Base-by-base conservation (phyloP, 2,113 vertebrate genomes). In the Plotosus lineatus region DNA sequence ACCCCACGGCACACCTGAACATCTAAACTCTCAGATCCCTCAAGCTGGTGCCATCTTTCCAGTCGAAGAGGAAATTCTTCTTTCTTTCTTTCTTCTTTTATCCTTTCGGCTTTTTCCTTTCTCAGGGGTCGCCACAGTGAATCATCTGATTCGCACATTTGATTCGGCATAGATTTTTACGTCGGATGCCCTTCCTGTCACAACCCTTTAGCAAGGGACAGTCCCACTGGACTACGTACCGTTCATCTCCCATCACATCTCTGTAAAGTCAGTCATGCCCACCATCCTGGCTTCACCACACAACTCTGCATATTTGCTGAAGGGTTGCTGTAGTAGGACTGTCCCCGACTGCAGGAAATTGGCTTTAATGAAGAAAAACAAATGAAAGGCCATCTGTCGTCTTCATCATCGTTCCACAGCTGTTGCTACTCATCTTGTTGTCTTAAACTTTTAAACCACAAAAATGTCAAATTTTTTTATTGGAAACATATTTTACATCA, bases 261-360 rank as follows among this genome's bases (percentile, higher is more conserved):
- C 85, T 21, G 73, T 87, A 69, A 94, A 90, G 28, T 91, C 89
- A 21, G 90, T 88, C 79, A 93, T 90, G 83, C 90, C 91, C 71
- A 90, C 51, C 51, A 86, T 84, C 78, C 89, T 88, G 3, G 86
- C 91, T 85, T 92, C 89, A 31, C 85, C 86, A 80, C 89, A 90
- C 85, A 93, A 82, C 42, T 79, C 82, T 72, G 89, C 91, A 17
- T 90, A 86, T 84, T 85, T 90, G 46, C 86, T 89, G 86, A 93
- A 93, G 58, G 89, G 86, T 83, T 93, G 89, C 1, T 92, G 93
- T 68, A 94, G 77, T 55, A 93, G 78, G 78, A 93, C 86, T 84
- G 91, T 90, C 84, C 86, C 88, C 21, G 90, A 91, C 72, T 82
- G 88, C 80, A 94, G 92, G 88, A 92, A 93, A 85, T 92, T 90